Conservation (phyloP, 23 tunicate genomes). For the Clavelina lepadiformis region DNA sequence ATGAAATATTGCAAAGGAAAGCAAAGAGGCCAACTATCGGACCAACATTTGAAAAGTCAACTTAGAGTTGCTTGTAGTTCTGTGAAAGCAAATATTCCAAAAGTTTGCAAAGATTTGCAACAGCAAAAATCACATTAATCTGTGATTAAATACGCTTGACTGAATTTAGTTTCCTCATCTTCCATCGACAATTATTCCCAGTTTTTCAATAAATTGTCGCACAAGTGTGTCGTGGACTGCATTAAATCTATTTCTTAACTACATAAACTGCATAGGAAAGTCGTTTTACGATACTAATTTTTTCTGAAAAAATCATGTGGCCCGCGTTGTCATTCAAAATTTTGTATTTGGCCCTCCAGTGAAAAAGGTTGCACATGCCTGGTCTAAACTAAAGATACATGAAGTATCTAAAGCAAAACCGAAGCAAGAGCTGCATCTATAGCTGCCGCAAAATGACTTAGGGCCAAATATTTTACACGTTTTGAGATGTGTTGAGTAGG, state of each 20-base stretch:
- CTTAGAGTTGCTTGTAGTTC: constrained; percentile 8
- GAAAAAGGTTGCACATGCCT: too few relatives aligned
- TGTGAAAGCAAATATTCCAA: constrained; percentile 10
- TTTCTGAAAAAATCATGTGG: too few relatives aligned
- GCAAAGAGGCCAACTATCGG: background rate
- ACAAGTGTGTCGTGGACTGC: constrained; percentile 21
- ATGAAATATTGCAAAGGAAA: constrained; percentile 1
- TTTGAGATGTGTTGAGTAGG: too few relatives aligned
- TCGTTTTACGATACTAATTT: too few relatives aligned
- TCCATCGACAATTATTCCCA: background rate
- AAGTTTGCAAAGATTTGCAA: constrained; percentile 15
- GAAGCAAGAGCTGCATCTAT: too few relatives aligned
- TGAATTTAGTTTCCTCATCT: constrained; percentile 2
- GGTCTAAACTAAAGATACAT: too few relatives aligned
- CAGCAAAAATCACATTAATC: constrained; percentile 15
- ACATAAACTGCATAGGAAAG: constrained; percentile 23
- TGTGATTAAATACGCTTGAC: constrained; percentile 18
- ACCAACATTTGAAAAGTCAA: constrained; percentile 16
- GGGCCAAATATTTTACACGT: too few relatives aligned
- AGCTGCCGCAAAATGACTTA: too few relatives aligned
- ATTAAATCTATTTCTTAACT: constrained; percentile 27
- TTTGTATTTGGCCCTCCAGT: too few relatives aligned
- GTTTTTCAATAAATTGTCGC: constrained; percentile 6
- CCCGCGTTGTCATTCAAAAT: too few relatives aligned
- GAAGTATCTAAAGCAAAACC: too few relatives aligned